phyloP scores from a whole-genome alignment of 2,797 vertebrate genomes.

The Adelosebastes latens region DNA sequence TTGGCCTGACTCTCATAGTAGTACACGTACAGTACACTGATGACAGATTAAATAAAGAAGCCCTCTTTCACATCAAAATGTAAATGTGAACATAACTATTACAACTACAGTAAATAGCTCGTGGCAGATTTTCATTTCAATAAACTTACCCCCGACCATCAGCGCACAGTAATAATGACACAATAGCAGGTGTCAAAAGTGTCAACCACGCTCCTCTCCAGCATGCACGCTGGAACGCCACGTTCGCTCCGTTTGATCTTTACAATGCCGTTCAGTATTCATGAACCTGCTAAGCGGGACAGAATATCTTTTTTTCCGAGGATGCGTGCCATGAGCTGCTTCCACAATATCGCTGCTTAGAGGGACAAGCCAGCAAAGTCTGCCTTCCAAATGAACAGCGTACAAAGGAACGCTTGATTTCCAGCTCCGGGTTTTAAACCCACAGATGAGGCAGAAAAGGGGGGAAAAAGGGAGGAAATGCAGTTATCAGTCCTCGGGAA shows the following conservation, averaged over 20 bases:
- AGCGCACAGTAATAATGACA: constrained; percentile 54
- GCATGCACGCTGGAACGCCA: constrained; percentile 37
- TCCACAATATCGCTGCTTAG: constrained; percentile 70
- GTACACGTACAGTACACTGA: constrained; percentile 24
- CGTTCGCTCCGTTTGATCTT: constrained; percentile 77
- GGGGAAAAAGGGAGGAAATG: constrained; percentile 44
- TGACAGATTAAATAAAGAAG: constrained; percentile 54
- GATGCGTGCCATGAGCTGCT: constrained; percentile 71
- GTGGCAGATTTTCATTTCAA: constrained; percentile 54
- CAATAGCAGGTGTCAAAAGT: constrained; percentile 65
- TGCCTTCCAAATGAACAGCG: constrained; percentile 64
- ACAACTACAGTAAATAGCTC: constrained; percentile 43
- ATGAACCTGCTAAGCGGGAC: constrained; percentile 75
- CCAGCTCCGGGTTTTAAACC: constrained; percentile 61
- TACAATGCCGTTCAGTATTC: constrained; percentile 77
- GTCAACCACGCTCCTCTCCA: constrained; percentile 52
- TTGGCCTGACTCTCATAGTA: constrained; percentile 20
- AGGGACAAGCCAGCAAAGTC: constrained; percentile 63
- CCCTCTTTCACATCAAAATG: constrained; percentile 40
- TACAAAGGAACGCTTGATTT: constrained; percentile 73
- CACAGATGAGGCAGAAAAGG: constrained; percentile 46
- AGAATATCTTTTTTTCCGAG: constrained; percentile 65
- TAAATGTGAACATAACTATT: constrained; percentile 38
- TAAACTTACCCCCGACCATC: constrained; percentile 50
- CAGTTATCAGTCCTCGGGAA: constrained; percentile 55